Evolutionary conservation across 2,113 vertebrate genomes (phyloP).

Genomic region (Tetrao urogallus): DNA sequence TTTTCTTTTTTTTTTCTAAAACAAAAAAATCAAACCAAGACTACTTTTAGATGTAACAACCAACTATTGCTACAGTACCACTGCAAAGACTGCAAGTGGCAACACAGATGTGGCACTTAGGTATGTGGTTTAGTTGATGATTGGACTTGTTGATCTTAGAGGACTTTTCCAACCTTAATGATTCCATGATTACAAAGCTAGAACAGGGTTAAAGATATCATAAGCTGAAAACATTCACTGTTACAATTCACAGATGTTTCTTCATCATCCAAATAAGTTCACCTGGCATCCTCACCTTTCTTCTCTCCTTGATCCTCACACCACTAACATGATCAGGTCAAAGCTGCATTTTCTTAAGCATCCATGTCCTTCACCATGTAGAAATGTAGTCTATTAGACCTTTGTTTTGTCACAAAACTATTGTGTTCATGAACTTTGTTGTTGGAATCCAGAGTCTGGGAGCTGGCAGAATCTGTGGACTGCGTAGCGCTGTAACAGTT

Average conservation of each 20-base stretch:
- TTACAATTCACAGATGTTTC: background rate
- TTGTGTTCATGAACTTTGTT: background rate
- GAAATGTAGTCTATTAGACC: background rate
- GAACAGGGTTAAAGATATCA: background rate
- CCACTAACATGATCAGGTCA: constrained; percentile 13
- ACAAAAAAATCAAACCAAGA: background rate
- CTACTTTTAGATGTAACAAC: background rate
- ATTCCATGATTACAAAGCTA: background rate
- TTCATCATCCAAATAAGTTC: background rate
- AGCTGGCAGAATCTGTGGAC: background rate
- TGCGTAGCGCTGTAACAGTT: background rate
- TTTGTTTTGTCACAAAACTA: background rate
- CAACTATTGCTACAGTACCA: background rate
- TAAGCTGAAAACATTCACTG: background rate
- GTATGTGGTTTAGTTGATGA: background rate
- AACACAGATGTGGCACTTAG: background rate
- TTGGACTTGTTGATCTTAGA: background rate
- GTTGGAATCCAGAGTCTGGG: background rate
- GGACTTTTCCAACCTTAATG: background rate
- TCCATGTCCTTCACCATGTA: background rate
- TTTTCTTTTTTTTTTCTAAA: background rate
- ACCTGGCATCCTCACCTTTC: constrained; percentile 49
- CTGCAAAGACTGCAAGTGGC: background rate
- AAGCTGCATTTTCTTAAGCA: constrained; percentile 26
- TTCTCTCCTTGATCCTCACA: constrained; percentile 40